These are phyloP conservation scores for Willowsia nigromaculata DNA, from an alignment of 2,888 invertebrate species.

Conservation along the genomic window DNA sequence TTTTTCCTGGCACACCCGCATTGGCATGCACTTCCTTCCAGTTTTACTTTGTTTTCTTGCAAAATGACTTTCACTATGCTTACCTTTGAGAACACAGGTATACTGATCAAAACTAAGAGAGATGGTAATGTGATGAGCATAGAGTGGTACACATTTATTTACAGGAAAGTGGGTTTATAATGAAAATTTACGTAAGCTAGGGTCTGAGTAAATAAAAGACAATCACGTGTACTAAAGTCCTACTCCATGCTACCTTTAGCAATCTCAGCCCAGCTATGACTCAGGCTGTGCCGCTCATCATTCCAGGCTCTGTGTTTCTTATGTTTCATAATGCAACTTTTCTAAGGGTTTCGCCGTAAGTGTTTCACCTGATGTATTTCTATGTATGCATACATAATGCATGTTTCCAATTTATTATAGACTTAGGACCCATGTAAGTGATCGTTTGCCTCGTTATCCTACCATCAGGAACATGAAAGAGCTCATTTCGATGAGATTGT, in stretches of 20 bases:
- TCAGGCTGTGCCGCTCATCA: background rate
- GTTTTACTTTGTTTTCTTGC: too few species aligned
- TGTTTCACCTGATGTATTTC: background rate
- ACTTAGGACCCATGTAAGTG: background rate
- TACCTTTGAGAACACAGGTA: too few species aligned
- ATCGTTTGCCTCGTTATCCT: slow-evolving; percentile 21
- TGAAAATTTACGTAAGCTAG: background rate
- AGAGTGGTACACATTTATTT: background rate
- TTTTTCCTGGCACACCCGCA: background rate
- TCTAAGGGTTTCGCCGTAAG: background rate
- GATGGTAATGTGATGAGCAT: background rate
- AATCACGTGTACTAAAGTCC: background rate
- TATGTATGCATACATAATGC: background rate
- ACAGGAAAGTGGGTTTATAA: background rate
- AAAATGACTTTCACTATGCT: too few species aligned
- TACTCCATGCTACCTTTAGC: background rate
- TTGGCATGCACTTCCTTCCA: background rate
- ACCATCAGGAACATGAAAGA: slow-evolving; percentile 20
- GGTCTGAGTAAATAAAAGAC: slow-evolving; percentile 18
- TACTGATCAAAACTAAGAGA: background rate
- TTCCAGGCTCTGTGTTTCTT: too few species aligned
- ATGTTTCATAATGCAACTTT: too few species aligned
- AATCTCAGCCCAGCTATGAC: background rate
- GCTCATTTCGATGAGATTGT: slow-evolving; percentile 3
- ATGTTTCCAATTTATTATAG: background rate